Evolutionary conservation across 2,888 invertebrate species (phyloP).

Genomic region (Cerceris ruficornis): DNA sequence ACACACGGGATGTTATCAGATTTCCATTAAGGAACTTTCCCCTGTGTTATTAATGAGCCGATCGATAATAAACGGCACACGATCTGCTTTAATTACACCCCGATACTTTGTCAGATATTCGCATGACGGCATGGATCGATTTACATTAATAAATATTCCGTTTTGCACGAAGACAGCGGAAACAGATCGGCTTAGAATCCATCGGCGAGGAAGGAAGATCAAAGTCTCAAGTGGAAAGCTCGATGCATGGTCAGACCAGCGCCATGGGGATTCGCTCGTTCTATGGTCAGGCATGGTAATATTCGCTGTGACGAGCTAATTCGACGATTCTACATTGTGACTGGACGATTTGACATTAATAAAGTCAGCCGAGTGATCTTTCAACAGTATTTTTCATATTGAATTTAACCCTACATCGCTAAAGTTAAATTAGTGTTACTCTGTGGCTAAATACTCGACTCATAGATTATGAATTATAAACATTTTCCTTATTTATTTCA

Average conservation of each 20-base stretch:
- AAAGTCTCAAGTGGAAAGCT: constrained; percentile 54
- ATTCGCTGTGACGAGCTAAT: background rate
- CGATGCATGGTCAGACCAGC: constrained; percentile 28
- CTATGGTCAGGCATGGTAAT: constrained; percentile 22
- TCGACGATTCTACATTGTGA: background rate
- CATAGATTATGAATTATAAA: no score
- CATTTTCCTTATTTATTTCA: no score
- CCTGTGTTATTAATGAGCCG: constrained; percentile 37
- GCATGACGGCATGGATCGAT: constrained; percentile 45
- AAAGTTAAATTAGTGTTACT: no score
- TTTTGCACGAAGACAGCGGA: constrained; percentile 21
- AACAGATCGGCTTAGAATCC: constrained; percentile 34
- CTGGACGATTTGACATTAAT: background rate
- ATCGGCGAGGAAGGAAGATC: constrained; percentile 38
- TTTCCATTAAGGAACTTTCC: constrained; percentile 13
- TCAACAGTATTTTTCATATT: no score
- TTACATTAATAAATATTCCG: constrained; percentile 50
- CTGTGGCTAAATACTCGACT: no score
- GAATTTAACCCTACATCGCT: no score
- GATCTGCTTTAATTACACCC: constrained; percentile 47
- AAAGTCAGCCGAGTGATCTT: background rate
- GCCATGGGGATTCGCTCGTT: constrained; percentile 42
- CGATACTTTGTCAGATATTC: constrained; percentile 43
- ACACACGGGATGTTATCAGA: background rate
- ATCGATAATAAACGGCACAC: constrained; percentile 49